phyloP scores from a whole-genome alignment of 2,797 vertebrate species.

The Tarsius wallacei region DNA sequence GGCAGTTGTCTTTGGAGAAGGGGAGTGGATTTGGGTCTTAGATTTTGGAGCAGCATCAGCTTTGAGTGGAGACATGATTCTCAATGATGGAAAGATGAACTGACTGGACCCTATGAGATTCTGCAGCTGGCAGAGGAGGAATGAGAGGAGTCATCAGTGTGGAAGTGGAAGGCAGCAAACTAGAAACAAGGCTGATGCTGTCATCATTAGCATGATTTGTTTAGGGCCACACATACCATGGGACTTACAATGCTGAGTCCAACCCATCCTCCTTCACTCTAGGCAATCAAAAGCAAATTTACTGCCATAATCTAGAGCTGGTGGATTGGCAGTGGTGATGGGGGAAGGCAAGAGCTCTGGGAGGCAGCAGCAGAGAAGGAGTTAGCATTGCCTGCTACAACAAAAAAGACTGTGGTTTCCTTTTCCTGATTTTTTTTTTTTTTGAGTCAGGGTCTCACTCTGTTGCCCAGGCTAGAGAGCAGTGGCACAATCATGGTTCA shows the following conservation, averaged over 20 bases:
- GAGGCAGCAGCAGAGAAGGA: background rate
- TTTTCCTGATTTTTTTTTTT: too few species aligned
- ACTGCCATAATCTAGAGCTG: background rate
- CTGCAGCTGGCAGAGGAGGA: background rate
- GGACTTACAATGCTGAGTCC: background rate
- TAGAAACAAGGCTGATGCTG: background rate
- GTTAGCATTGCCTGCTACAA: background rate
- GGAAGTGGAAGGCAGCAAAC: background rate
- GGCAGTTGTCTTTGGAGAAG: background rate
- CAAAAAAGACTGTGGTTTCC: background rate
- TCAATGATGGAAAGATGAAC: background rate
- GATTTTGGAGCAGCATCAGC: background rate
- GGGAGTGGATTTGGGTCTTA: background rate
- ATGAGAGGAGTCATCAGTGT: background rate
- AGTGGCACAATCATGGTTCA: too few species aligned
- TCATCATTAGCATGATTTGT: background rate
- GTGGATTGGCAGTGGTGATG: background rate
- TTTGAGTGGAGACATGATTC: background rate
- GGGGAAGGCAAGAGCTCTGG: background rate
- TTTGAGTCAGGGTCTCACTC: too few species aligned
- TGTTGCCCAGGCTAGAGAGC: too few species aligned
- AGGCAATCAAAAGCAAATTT: background rate
- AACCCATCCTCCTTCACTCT: background rate
- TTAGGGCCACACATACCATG: background rate
- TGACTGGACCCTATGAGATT: too few species aligned